Base-by-base conservation (phyloP, 2,888 invertebrate genomes). In the Mamestra brassicae region DNA sequence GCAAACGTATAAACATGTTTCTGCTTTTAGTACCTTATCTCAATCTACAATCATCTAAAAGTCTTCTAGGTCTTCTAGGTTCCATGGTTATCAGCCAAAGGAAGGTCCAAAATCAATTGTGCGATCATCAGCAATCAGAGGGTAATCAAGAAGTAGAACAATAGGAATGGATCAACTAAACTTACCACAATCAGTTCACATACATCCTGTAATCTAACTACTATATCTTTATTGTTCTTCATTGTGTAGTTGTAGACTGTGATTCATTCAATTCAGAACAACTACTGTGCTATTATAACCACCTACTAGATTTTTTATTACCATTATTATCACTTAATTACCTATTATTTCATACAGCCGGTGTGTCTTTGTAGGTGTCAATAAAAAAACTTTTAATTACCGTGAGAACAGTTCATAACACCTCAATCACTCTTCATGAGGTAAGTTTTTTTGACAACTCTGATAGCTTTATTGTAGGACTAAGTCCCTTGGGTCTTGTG, bases 261-360 rank as follows among this genome's bases (percentile, higher is more conserved):
- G 70, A 65, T 42, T 77, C 36, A 45, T 65, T 65, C 1, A 65
- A 47, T 76, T 64, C 69, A 60, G 50, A 47, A 61, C 34, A 60
- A 38, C 52, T 10, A 71, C 50, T 34, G n/a, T 65, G 36, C 8
- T 55, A 17, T 57, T 62, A 66, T 77, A 52, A 38, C 50, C 8
- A 42, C 38, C 5, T 6, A 26, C 36, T 61, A 60, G 63, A 42
- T 62, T 71, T 54, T 68, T 63, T 71, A 66, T 62, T 50, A 47
- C n/a, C 34, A 26, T 15, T 36, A 74, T 75, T 75, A 80, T 36
- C 42, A 58, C 58, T 17, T 65, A 71, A 71, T 65, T 75, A 26
- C 36, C 47, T 75, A 75, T 66, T 75, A 75, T 78, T 34, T 76
- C 54, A 61, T 42, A 50, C 7, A 26, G 54, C 1, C 8, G 52